These are phyloP conservation scores for Panthera leo DNA, from an alignment of 2,113 vertebrate species.

Conservation along the genomic window DNA sequence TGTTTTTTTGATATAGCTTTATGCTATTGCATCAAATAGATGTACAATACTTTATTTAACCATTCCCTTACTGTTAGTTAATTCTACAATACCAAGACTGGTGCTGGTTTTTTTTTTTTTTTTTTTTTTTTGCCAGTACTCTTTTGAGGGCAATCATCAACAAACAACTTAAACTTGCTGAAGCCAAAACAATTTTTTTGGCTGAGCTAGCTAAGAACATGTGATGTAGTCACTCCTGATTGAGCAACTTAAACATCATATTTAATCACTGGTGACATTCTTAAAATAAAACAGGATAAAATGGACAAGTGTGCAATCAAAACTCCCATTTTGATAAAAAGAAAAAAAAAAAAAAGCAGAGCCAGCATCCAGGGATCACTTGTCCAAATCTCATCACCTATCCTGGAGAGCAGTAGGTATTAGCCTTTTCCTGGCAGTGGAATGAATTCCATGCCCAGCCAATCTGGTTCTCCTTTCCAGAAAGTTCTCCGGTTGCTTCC, in stretches of 20 bases:
- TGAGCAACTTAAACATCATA: background rate
- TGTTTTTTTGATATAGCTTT: background rate
- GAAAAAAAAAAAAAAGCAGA: background rate
- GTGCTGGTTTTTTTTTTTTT: too few relatives aligned
- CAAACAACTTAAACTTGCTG: background rate
- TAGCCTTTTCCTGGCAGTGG: background rate
- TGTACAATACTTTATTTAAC: background rate
- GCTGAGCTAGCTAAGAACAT: background rate
- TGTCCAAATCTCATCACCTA: background rate
- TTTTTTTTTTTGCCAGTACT: background rate
- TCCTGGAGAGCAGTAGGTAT: background rate
- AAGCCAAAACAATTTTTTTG: background rate
- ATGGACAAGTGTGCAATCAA: background rate
- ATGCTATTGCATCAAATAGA: background rate
- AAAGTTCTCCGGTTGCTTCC: background rate
- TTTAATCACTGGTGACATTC: background rate
- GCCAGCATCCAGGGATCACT: background rate
- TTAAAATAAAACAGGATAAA: conserved; percentile 1
- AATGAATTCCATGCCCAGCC: background rate
- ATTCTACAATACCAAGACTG: background rate
- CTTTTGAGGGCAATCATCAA: background rate
- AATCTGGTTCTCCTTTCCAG: background rate
- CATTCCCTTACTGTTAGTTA: background rate
- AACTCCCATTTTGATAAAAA: background rate
- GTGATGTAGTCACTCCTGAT: background rate